These are phyloP conservation scores for Gnathonemus longibarbis DNA, from an alignment of 2,113 vertebrate genomes.

Conservation along the genomic window DNA sequence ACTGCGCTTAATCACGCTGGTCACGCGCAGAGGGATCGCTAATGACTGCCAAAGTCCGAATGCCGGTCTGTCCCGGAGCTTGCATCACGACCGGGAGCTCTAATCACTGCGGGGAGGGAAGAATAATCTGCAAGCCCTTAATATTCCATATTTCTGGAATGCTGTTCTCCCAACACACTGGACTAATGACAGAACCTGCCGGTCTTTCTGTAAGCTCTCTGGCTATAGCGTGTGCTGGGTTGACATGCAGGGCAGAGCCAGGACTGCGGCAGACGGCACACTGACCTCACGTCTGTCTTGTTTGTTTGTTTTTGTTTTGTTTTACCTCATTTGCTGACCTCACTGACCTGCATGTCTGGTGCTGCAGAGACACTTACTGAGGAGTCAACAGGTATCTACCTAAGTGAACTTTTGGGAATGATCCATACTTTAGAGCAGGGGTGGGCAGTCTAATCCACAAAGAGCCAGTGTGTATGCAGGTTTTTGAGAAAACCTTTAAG, in stretches of 20 bases:
- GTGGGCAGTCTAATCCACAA: not conserved
- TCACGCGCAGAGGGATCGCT: not conserved
- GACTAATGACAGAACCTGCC: constrained; percentile 75
- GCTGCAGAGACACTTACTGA: not conserved
- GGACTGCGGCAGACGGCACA: constrained; percentile 63
- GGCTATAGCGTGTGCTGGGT: constrained; percentile 73
- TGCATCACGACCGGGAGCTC: not conserved
- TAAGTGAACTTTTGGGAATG: not conserved
- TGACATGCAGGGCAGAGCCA: constrained; percentile 79
- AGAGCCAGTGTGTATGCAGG: not conserved
- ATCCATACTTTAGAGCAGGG: not conserved
- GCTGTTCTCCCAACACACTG: constrained; percentile 43
- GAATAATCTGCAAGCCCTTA: not conserved
- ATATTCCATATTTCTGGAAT: not conserved
- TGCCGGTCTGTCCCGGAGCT: not conserved
- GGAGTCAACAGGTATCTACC: not conserved
- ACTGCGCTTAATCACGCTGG: not conserved
- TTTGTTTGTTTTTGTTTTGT: constrained; percentile 27
- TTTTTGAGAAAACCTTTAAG: not conserved
- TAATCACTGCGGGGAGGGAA: not conserved
- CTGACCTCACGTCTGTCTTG: constrained; percentile 32
- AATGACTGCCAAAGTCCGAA: not conserved
- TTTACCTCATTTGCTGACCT: constrained; percentile 54
- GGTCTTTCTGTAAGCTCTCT: constrained; percentile 90
- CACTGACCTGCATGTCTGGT: constrained; percentile 61